Base-by-base conservation (phyloP, 2,888 invertebrate species). In the Nudaria mundana region DNA sequence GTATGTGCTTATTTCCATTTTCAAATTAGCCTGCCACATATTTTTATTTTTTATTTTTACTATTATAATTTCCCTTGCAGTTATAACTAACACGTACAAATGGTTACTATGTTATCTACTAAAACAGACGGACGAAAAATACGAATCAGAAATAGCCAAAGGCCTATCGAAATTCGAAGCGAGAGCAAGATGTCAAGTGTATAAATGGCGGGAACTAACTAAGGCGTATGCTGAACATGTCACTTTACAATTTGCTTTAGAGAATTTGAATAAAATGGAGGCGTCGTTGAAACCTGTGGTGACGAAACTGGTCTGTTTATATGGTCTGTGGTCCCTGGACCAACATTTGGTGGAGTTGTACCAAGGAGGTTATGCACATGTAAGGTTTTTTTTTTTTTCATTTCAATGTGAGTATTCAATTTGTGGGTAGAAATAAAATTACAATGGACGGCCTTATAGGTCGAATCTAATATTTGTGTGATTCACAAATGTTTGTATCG, bases 71-170 rank as follows among this genome's bases (percentile, higher is more conserved):
- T 28, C 28, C 14, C 23, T 42, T 24, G 20, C 84, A 95, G 95
- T 94, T 74, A 90, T 94, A 45, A 85, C 90, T 22, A 86, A 90
- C 29, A 91, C 93, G 15, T 97, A 95, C 79, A 92, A 94, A 73
- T 98, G 97, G 97, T 87, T 98, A 13, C 89, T 97, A 30, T 93
- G 94, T 55, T 94, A 94, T 87, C 83, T 97, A 3, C 80, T 95
- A n/a, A 86, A 92, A 41, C 90, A 93, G 46, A 95, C 95, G 0
- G 87, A 92, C 44, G 79, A 85, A 18, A 91, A 92, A 69, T 91
- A 93, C 55, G 86, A 91, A 33, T 54, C 78, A 0, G 89, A 92
- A 32, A 59, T 92, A 11, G 67, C 87, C 0, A 79, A 81, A 10
- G 93, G 93, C 0, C 78, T 89, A 0, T 91, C 94, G 51, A 91